Evolutionary conservation across 2,113 vertebrate genomes (phyloP).

Genomic region (Limnothrissa miodon): DNA sequence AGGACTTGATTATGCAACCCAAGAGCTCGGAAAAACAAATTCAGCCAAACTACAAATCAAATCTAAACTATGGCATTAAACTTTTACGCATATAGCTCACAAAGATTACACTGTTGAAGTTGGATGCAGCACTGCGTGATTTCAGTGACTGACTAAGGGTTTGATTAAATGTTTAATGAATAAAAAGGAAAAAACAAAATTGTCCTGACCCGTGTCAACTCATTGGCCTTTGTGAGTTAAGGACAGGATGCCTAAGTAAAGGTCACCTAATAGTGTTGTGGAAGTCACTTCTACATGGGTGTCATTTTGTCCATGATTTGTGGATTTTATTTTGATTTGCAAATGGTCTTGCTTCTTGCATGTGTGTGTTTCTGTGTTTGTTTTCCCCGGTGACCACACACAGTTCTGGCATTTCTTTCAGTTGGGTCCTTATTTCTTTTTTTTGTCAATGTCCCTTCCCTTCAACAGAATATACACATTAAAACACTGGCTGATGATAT

Average conservation of each 20-base stretch:
- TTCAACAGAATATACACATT: slow-evolving; percentile 98
- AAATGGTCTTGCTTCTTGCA: slow-evolving; percentile 13
- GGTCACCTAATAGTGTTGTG: neutral
- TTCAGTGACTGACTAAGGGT: neutral
- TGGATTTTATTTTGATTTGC: slow-evolving; percentile 4
- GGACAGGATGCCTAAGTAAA: neutral
- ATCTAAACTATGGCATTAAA: neutral
- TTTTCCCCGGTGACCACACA: slow-evolving; percentile 33
- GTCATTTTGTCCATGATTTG: neutral
- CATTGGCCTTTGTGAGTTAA: neutral
- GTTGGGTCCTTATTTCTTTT: slow-evolving; percentile 73
- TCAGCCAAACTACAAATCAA: neutral
- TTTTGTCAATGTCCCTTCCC: slow-evolving; percentile 74
- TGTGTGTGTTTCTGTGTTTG: slow-evolving; percentile 31
- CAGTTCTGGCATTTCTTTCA: slow-evolving; percentile 57
- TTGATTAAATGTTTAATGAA: neutral
- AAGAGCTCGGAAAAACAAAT: neutral
- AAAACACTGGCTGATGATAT: slow-evolving; percentile 99
- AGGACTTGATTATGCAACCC: neutral
- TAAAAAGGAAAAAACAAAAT: neutral
- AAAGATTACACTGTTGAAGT: neutral
- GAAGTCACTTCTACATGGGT: neutral
- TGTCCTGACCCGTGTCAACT: neutral
- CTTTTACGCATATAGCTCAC: neutral
- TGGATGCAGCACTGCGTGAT: neutral